Evolutionary conservation across 2,888 invertebrate species (phyloP).

Genomic region (Diogma glabrata): DNA sequence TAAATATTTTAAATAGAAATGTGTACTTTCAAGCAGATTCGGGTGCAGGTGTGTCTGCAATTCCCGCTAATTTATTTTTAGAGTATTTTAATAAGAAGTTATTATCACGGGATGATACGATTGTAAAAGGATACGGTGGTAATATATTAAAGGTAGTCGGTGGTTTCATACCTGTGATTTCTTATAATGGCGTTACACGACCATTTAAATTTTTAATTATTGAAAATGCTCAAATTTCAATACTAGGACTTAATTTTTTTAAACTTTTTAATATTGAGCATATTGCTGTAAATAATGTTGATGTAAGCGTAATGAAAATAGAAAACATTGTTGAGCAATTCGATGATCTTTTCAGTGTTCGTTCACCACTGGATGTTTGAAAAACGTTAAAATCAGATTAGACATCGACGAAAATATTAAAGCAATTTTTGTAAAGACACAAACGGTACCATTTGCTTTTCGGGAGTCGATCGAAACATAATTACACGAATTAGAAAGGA

Average conservation of each 20-base stretch:
- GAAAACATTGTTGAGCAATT: background rate
- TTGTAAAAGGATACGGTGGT: background rate
- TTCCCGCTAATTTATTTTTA: constrained; percentile 1
- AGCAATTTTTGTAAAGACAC: background rate
- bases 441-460: background rate
- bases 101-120: background rate
- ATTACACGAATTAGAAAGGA: background rate
- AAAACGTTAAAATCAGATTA: background rate
- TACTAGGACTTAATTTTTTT: background rate
- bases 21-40: constrained; percentile 4
- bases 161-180: background rate
- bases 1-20: too few relatives aligned
- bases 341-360: background rate
- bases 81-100: background rate
- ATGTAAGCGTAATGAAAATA: background rate
- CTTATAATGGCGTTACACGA: background rate
- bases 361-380: background rate
- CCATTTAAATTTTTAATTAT: background rate
- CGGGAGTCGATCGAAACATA: background rate
- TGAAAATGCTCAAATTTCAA: background rate
- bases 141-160: background rate
- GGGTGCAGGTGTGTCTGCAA: background rate
- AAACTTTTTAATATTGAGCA: background rate
- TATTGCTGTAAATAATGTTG: background rate
- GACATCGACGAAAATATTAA: too few relatives aligned